Base-by-base conservation (phyloP, 2,797 vertebrate species). In the Novumbra hubbsi region DNA sequence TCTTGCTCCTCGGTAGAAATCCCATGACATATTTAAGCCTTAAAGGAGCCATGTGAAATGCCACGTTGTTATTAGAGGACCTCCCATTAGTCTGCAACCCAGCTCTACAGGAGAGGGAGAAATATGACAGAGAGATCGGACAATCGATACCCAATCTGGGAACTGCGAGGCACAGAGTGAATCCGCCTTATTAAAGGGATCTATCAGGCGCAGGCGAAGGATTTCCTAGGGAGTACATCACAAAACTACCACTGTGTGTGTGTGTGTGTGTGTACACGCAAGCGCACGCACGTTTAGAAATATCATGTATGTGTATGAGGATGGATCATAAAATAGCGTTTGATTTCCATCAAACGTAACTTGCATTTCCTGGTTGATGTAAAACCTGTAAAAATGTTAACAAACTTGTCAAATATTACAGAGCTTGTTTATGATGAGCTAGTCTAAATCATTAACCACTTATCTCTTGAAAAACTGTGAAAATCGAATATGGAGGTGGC, bases 321-420 rank as follows among this genome's bases (percentile, higher is more conserved):
- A 30, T 17, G n/a, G 19, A 55, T 55, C 52, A 55, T 55, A n/a
- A 7, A 21, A 55, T n/a, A 55, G 52, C 8, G 52, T 21, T 55
- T 55, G 52, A n/a, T 55, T 2, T 55, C n/a, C n/a, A 55, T 55
- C 52, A 55, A 55, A 55, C n/a, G 8, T 11, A 11, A 21, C 48
- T 65, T 68, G 78, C 70, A 68, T 71, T 68, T 76, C 76, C 34
- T 67, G 70, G 71, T 72, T 76, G 74, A 84, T 81, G 80, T 80
- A 79, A 19, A 5, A 75, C 74, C 72, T 8, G 16, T 60, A 73
- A 65, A 82, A 76, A 80, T 76, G 76, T 82, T 72, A 84, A 84
- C 80, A 76, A 84, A 75, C 83, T 72, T 67, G 41, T 77, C 78
- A 84, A 77, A 80, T 80, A 82, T 84, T 84, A 84, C 80, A 82